These are phyloP conservation scores for Ctenoplectra terminalis DNA, from an alignment of 1,140 invertebrate genomes.

Conservation along the genomic window DNA sequence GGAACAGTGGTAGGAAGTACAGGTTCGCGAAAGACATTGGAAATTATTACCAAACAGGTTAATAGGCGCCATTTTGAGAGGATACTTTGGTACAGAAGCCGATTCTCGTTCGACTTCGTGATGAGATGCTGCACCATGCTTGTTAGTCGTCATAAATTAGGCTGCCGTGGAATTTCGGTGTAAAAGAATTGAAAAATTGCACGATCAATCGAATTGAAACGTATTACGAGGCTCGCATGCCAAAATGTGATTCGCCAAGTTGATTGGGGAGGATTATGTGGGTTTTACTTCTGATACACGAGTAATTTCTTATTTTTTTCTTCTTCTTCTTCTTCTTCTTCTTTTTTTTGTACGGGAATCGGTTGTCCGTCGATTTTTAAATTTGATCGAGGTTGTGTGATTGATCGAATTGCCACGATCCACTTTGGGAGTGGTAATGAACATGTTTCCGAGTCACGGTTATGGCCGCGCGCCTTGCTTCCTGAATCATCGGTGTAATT, in stretches of 20 bases:
- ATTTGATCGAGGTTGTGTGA: not conserved
- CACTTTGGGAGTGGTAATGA: not conserved
- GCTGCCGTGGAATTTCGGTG: not conserved
- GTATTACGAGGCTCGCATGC: no score
- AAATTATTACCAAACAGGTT: not conserved
- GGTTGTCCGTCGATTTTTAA: no score
- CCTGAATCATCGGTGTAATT: conserved; percentile 5
- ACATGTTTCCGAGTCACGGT: not conserved
- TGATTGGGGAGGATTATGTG: no score
- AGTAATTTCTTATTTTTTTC: no score
- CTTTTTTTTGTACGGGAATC: no score
- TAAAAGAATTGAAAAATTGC: not conserved
- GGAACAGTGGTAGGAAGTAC: not conserved
- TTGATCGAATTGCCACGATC: not conserved
- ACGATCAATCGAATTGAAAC: not conserved
- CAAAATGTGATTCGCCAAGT: no score
- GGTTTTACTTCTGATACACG: no score
- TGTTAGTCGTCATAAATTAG: not conserved
- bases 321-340: no score
- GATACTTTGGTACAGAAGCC: no score
- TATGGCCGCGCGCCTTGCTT: not conserved
- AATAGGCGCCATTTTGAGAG: not conserved
- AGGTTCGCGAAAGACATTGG: not conserved
- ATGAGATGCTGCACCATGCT: no score
- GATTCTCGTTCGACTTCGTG: no score